Conservation (phyloP, 2,888 invertebrate genomes). For the Nezara viridula region DNA sequence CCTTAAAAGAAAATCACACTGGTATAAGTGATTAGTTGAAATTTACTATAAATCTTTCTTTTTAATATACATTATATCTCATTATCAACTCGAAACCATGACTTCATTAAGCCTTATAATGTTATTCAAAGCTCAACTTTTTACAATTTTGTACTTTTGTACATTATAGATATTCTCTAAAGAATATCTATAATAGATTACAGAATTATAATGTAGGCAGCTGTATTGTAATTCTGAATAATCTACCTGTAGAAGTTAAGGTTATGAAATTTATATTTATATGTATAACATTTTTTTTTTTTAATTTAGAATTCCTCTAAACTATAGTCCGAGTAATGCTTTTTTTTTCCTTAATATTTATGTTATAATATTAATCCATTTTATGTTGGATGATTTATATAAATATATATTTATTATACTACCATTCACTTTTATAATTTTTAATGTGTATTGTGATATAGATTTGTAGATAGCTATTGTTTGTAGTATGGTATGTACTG, state of each 20-base stretch:
- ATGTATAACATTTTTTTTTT: neutral
- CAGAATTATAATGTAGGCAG: no score
- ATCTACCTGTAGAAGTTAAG: neutral
- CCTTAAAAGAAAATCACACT: no score
- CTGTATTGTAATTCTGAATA: neutral
- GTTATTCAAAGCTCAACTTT: slow-evolving; percentile 34
- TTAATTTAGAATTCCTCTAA: neutral
- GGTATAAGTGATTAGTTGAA: no score
- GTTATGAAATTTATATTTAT: neutral
- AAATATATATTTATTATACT: slow-evolving; percentile 15
- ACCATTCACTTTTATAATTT: slow-evolving; percentile 1
- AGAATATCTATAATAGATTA: no score
- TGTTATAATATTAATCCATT: neutral
- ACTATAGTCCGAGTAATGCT: neutral
- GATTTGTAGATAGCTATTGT: slow-evolving; percentile 9
- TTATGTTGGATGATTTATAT: neutral
- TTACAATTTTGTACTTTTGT: slow-evolving; percentile 48
- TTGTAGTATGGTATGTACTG: neutral
- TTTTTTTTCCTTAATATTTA: neutral
- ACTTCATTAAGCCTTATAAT: neutral
- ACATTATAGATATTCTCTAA: no score
- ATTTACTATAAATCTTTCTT: no score
- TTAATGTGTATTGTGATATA: slow-evolving; percentile 45
- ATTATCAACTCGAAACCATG: slow-evolving; percentile 1
- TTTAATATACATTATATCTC: no score